phyloP scores from a whole-genome alignment of 2,888 invertebrate species.

The Habroteleia sp. region DNA sequence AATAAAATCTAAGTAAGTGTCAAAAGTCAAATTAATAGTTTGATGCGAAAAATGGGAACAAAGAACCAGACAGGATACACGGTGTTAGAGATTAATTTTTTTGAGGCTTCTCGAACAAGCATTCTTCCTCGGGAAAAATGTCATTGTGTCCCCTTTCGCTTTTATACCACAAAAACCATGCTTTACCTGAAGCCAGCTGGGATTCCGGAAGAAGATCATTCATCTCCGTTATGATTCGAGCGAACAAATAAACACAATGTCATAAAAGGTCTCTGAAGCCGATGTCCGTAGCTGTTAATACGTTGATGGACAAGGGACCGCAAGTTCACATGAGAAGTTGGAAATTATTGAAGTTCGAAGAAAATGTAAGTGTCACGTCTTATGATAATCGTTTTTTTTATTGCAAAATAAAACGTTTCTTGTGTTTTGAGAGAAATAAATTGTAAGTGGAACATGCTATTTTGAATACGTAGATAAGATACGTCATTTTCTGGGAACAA shows the following conservation, averaged over 20 bases:
- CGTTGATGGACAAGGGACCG: conserved; percentile 41
- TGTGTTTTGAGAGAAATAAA: neutral
- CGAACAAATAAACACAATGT: conserved; percentile 47
- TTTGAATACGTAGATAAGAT: too few species aligned
- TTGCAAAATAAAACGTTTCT: conserved; percentile 25
- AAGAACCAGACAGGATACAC: conserved; percentile 4
- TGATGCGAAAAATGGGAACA: conserved; percentile 14
- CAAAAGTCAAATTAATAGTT: neutral
- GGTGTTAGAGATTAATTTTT: conserved; percentile 24
- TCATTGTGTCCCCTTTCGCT: conserved; percentile 41
- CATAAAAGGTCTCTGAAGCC: conserved; percentile 12
- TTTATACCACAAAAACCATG: conserved; percentile 17
- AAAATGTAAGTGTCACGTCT: conserved; percentile 27
- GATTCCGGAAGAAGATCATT: conserved; percentile 40
- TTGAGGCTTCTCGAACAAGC: conserved; percentile 27
- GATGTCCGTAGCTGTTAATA: conserved; percentile 53
- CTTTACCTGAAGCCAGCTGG: conserved; percentile 42
- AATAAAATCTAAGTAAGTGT: too few species aligned
- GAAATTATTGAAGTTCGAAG: conserved; percentile 30
- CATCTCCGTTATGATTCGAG: conserved; percentile 19
- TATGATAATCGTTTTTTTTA: conserved; percentile 34
- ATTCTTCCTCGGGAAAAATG: conserved; percentile 35
- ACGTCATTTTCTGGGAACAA: neutral
- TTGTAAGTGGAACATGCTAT: neutral
- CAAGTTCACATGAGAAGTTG: conserved; percentile 14